Percentiles rank a stretch among this genome's conserved stretches.
phyloP scores from a whole-genome alignment of 2,888 invertebrate species.

The Netelia inedita region DNA sequence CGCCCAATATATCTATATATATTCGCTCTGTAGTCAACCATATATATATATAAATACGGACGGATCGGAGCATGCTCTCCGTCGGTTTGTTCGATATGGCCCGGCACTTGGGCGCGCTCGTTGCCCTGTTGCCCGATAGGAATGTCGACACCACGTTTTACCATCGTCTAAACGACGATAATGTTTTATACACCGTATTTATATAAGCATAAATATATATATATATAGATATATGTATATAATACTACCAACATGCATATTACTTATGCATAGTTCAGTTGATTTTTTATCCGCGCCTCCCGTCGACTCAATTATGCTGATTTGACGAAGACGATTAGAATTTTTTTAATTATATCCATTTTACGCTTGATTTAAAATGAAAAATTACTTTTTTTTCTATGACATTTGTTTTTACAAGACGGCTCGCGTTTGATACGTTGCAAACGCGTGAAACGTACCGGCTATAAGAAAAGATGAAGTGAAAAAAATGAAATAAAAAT shows the following conservation, averaged over 20 bases:
- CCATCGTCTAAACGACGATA: conserved; percentile 20
- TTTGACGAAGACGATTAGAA: not conserved
- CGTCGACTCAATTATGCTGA: not conserved
- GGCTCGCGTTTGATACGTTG: not conserved
- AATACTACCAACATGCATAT: not conserved
- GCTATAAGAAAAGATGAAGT: too few relatives aligned
- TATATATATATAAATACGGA: not conserved
- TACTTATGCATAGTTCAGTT: not conserved
- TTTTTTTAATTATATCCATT: not conserved
- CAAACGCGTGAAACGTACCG: not conserved
- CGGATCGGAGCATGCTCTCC: not conserved
- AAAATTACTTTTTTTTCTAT: not conserved
- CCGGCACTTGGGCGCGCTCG: conserved; percentile 48
- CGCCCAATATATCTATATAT: not conserved
- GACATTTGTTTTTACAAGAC: not conserved
- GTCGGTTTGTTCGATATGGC: conserved; percentile 28
- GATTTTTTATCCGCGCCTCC: not conserved
- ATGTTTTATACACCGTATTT: conserved; percentile 8
- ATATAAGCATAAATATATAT: not conserved
- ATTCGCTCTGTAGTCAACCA: not conserved
- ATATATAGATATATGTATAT: not conserved
- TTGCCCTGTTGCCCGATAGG: conserved; percentile 65
- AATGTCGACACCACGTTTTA: conserved; percentile 71
- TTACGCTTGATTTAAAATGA: too few relatives aligned
- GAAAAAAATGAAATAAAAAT: not conserved